Percentiles rank a stretch among this genome's conserved stretches.
Conservation (phyloP, 2,797 vertebrate species). For the Podargus strigoides region DNA sequence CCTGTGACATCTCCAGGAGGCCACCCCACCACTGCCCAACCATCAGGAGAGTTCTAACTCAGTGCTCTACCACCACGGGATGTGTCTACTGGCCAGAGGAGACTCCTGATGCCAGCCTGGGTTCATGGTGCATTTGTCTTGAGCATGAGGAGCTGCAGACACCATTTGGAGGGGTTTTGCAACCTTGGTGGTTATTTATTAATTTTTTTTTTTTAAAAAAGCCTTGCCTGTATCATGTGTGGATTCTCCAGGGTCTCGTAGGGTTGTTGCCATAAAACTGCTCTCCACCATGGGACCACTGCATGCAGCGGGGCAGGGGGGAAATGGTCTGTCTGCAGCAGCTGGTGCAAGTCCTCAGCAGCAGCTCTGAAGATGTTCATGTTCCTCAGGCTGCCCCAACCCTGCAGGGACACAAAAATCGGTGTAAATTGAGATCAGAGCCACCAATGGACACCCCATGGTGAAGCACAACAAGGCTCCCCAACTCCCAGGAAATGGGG, state of each 20-base stretch:
- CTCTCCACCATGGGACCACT: rapidly evolving
- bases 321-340: background rate
- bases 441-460: rapidly evolving
- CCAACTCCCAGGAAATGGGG: background rate
- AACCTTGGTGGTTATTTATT: background rate
- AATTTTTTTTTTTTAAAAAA: background rate
- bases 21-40: background rate
- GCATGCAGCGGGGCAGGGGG: background rate
- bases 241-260: background rate
- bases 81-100: rapidly evolving
- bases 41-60: background rate
- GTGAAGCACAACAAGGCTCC: background rate
- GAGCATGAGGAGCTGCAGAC: background rate
- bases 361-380: background rate
- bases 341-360: background rate
- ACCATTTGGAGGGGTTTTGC: background rate
- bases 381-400: background rate
- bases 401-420: background rate
- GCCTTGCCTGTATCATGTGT: background rate
- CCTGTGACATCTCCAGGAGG: background rate
- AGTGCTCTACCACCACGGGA: background rate
- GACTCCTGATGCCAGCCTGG: background rate
- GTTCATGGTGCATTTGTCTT: background rate
- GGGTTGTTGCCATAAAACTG: background rate
- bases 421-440: background rate